phyloP scores from a whole-genome alignment of 2,888 invertebrate genomes.

The Lissonota sp. region DNA sequence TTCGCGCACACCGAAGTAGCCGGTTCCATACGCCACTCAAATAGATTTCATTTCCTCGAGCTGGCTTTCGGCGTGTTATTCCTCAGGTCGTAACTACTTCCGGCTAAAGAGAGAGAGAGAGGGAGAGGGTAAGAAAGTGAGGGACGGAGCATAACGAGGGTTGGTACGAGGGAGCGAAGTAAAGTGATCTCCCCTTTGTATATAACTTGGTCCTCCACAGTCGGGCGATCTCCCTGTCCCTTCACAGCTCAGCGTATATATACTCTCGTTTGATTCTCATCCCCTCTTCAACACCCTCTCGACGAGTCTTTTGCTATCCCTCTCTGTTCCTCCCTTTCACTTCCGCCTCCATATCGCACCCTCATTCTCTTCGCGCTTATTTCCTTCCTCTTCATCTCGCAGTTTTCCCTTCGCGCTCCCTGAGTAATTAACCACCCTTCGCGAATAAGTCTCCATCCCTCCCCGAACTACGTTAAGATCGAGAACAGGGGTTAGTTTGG shows the following conservation, averaged over 20 bases:
- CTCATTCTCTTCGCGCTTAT: background rate
- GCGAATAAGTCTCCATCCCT: conserved; percentile 19
- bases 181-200: conserved; percentile 22
- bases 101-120: conserved; percentile 14
- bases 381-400: conserved; percentile 24
- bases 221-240: background rate
- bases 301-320: background rate
- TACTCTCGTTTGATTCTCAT: conserved; percentile 33
- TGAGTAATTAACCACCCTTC: conserved; percentile 56
- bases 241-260: conserved; percentile 10
- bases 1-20: conserved; percentile 2
- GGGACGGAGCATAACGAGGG: conserved; percentile 12
- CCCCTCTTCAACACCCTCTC: conserved; percentile 13
- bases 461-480: conserved; percentile 17
- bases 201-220: conserved; percentile 24
- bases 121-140: background rate
- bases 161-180: conserved; percentile 15
- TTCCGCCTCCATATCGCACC: background rate
- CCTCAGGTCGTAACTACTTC: conserved; percentile 63
- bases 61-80: conserved; percentile 70
- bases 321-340: background rate
- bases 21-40: conserved; percentile 66
- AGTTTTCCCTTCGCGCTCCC: conserved; percentile 14
- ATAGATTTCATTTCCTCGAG: conserved; percentile 73
- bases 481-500: conserved; percentile 49